Base-by-base conservation (phyloP, 2,113 vertebrate genomes). In the Shinisaurus crocodilurus region DNA sequence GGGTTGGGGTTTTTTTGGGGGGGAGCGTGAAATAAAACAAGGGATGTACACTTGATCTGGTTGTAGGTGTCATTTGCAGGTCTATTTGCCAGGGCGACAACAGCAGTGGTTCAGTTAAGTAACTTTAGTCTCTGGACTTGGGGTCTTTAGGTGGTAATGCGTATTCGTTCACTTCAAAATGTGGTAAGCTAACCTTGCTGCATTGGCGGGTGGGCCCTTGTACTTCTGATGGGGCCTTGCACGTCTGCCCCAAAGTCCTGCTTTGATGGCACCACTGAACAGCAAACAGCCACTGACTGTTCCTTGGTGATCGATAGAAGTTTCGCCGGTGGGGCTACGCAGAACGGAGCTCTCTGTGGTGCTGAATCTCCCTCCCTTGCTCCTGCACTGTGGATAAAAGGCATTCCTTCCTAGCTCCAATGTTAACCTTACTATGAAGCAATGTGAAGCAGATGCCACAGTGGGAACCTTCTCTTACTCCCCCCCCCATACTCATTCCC, bases 271-370 rank as follows among this genome's bases (percentile, higher is more conserved):
- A 23, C 57, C 23, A 63, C 57, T 27, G 5, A 83, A 16, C 40
- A 15, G 20, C 81, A 82, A 82, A 34, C 18, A 7, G 54, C 57
- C 10, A 16, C 7, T n/a, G 40, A n/a, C n/a, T n/a, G n/a, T 12
- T 43, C 27, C 34, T 37, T 32, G 20, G 5, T 72, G 29, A 25
- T 60, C 45, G 7, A 40, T 4, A 18, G 0, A 45, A n/a, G 1
- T 34, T 7, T 8, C 77, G 3, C 79, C 16, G n/a, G 13, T 40
- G 32, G 8, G 20, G 45, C 18, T 9, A 8, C 5, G 0, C 5
- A 7, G 32, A 3, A 16, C 7, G 43, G 88, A 85, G 82, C 88
- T 89, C 72, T 89, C 82, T 13, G 1, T 69, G 82, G 88, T 89
- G 57, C 88, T 89, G 88, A 89, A 89, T 50, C 23, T 75, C 32